Evolutionary conservation across 2,797 vertebrate genomes (phyloP), one percentile per base, ranked within the genome.

Genomic region (Phrynocephalus vlangalii): DNA sequence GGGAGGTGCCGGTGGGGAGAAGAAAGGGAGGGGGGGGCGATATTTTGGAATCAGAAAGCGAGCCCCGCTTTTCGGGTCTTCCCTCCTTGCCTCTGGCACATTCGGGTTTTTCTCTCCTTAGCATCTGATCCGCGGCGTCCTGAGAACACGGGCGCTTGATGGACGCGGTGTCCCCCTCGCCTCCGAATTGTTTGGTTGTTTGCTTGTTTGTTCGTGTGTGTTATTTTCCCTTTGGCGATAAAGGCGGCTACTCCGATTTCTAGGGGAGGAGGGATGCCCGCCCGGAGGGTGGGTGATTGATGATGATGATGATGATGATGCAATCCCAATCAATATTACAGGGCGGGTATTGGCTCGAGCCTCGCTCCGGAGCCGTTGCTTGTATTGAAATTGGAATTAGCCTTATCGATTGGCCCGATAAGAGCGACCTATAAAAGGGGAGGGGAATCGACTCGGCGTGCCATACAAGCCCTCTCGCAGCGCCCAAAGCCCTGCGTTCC

Each of bases 331-430:
- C 92, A 56, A 92, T 95, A 83, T 88, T 82, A 56, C 88, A 90
- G 92, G 94, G 93, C 91, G 93, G 89, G 83, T 71, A n/a, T 50
- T 70, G 91, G 86, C 81, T 84, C 87, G 66, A 89, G 86, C 88
- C 88, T 92, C 63, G 89, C 94, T 95, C 92, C 91, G 96, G 95
- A 94, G 91, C 48, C 79, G 91, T 52, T 86, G 84, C 76, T 82
- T 78, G 68, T 90, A 93, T 93, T 30, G 83, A 66, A 84, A 94
- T 90, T 94, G 95, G 95, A 93, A 95, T 97, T 94, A 90, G 94
- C 95, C 96, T 96, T 97, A 98, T 98, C 97, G 95, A 96, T 95
- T 90, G 94, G 89, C 91, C 97, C 96, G 98, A 98, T 97, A 97
- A 97, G 91, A 50, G 75, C 87, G 93, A 84, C 86, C 93, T 95